Base-by-base conservation (phyloP, 1,140 invertebrate genomes). In the Palaemon carinicauda region DNA sequence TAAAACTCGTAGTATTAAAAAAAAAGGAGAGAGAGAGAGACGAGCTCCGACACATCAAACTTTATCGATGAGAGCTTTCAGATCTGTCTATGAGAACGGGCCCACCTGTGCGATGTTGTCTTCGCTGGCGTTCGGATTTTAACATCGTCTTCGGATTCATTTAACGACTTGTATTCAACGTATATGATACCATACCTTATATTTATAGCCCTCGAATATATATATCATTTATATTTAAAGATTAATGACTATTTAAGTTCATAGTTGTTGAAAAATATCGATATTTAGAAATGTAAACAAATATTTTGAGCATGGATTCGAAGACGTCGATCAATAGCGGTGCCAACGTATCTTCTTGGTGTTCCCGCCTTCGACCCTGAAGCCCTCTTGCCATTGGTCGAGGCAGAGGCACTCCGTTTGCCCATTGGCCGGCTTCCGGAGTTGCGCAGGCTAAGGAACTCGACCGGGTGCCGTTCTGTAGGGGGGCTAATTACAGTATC, bases 401-500 rank as follows among this genome's bases (percentile, higher is more conserved):
- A 21, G 75, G 60, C 41, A 21, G 12, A 10, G 17, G 24, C 73
- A 51, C 15, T 15, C 78, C 17, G 19, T 17, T 1, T 77, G 56
- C 73, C 41, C 21, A 86, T 86, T 86, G 83, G 83, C 65, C 21
- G 60, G 24, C 29, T 29, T 41, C 21, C 21, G 17, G 83, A 79
- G 83, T 86, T 86, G 83, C 83, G 83, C 83, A 29, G 75, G 80
- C 0, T 9, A 41, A 41, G 41, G 41, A 9, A 41, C 12, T 12
- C 41, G 41, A 80, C 83, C 75, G 54, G 52, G 77, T 71, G 27
- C 77, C 52, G 77, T 86, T 73, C 41, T 41, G 83, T 86, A 50
- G 83, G 60, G n/a, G n/a, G 77, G 83, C 83, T 86, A 86, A 86
- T 86, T 86, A 86, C 83, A 73, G 56, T 86, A 77, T 86, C 83